phyloP scores from a whole-genome alignment of 2,113 vertebrate species.

The Polypterus bichir region DNA sequence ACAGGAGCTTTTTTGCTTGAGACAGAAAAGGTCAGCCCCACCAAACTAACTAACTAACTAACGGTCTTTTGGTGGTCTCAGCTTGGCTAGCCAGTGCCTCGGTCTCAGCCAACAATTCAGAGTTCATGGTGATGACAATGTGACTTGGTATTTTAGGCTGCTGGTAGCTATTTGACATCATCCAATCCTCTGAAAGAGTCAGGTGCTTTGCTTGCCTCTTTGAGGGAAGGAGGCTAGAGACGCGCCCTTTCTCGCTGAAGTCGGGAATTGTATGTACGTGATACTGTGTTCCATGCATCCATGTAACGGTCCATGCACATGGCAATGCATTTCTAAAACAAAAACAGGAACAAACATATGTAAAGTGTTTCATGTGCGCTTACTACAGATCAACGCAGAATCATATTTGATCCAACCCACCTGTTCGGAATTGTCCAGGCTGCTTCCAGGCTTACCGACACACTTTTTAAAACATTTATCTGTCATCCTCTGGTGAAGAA shows the following conservation, averaged over 20 bases:
- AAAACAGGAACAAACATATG: neutral
- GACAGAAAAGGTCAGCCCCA: too few species aligned
- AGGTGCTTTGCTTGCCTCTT: neutral
- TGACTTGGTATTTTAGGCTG: too few species aligned
- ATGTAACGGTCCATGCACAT: conserved; percentile 99
- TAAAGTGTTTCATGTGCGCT: too few species aligned
- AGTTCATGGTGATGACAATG: too few species aligned
- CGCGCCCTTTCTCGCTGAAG: conserved; percentile 83
- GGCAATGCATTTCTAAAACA: conserved; percentile 81
- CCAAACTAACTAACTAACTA: too few species aligned
- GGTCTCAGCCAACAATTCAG: too few species aligned
- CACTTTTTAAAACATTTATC: conserved; percentile 98
- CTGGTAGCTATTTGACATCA: too few species aligned
- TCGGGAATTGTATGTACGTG: conserved; percentile 83
- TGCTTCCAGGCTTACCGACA: conserved; percentile 82
- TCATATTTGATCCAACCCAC: conserved; percentile 34
- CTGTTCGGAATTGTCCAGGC: conserved; percentile 92
- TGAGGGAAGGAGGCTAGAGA: conserved; percentile 49
- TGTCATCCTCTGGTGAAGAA: conserved; percentile 78
- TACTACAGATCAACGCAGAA: too few species aligned
- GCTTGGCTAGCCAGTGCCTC: too few species aligned
- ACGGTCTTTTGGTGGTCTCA: too few species aligned
- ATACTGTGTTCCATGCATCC: conserved; percentile 94
- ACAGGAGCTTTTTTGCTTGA: too few species aligned
- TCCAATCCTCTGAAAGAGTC: too few species aligned